A percentile compares a stretch with the other conserved stretches of the same genome.
Conservation (phyloP, 92 coral and sea anemone genomes). For the Parazoanthus darwini region DNA sequence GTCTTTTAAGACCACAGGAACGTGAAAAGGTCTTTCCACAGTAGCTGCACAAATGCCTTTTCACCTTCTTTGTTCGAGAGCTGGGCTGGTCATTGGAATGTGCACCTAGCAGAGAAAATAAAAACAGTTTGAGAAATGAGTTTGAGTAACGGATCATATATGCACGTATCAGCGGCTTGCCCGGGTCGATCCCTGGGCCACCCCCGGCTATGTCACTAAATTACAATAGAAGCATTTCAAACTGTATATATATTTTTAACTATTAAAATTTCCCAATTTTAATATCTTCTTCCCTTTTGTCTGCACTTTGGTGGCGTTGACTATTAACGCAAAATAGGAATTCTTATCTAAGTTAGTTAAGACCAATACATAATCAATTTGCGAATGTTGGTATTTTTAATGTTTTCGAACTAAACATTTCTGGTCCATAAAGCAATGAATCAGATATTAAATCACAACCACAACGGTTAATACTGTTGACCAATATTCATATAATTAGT, state of each 20-base stretch:
- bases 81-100: background rate
- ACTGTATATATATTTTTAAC: background rate
- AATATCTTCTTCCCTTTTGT: background rate
- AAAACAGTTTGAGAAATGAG: background rate
- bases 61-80: background rate
- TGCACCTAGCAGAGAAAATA: background rate
- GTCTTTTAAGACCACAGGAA: constrained; percentile 21
- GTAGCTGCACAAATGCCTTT: background rate
- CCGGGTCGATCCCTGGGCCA: no score
- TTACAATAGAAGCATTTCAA: no score
- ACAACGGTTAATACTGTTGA: background rate
- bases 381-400: background rate
- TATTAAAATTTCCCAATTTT: no score
- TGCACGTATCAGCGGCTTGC: no score
- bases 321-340: background rate
- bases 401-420: no score
- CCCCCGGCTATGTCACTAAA: no score
- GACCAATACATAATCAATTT: background rate
- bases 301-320: no score
- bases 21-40: constrained; percentile 19
- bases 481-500: no score
- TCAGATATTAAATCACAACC: no score
- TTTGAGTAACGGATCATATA: no score
- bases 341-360: no score
- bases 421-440: background rate